Evolutionary conservation across 1,140 invertebrate genomes (phyloP).

Genomic region (Brachionus rotundiformis): DNA sequence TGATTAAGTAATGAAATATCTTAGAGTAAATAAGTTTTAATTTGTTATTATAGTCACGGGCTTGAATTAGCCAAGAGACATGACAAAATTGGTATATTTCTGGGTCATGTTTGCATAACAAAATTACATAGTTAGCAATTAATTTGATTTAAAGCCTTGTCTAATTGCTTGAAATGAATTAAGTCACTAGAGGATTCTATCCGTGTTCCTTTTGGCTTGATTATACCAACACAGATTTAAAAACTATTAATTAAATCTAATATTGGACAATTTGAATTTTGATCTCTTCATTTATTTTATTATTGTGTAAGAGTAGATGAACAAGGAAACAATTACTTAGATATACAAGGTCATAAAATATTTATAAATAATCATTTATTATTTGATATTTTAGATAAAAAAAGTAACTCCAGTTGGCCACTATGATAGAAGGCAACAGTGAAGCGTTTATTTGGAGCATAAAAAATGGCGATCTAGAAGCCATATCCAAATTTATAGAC

Average conservation of each 20-base stretch:
- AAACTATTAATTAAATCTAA: not conserved
- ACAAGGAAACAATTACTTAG: not conserved
- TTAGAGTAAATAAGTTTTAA: not conserved
- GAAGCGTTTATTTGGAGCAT: conserved; percentile 49
- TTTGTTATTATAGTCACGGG: not conserved
- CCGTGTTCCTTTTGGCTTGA: not conserved
- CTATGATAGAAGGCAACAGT: conserved; percentile 26
- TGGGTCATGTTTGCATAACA: conserved; percentile 1
- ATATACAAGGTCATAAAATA: not conserved
- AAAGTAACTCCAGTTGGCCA: no score
- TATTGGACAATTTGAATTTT: not conserved
- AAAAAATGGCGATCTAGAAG: conserved; percentile 48
- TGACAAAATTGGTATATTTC: conserved; percentile 1
- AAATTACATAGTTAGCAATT: not conserved
- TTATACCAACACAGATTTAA: not conserved
- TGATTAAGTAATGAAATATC: conserved; percentile 15
- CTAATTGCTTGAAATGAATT: not conserved
- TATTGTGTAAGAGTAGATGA: not conserved
- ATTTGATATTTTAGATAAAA: not conserved
- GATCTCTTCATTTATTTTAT: not conserved
- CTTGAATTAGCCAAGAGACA: not conserved
- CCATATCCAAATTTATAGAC: conserved; percentile 46
- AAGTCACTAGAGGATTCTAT: not conserved
- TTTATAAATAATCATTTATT: no score
- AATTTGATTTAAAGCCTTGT: not conserved